phyloP scores from a whole-genome alignment of 2,888 invertebrate genomes.

The Drosophila paramelanica region DNA sequence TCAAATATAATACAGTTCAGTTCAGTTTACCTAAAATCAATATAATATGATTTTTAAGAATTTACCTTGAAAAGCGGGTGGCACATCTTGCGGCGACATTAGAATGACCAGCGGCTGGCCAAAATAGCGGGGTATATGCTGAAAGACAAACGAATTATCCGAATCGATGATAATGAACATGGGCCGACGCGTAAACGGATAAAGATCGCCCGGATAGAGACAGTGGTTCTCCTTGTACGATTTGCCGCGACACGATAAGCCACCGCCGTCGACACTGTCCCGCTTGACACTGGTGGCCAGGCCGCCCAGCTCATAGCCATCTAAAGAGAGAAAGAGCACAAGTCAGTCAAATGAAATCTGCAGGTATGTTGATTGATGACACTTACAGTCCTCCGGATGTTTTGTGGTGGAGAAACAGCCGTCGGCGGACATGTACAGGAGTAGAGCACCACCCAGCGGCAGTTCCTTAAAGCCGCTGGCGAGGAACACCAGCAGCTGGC shows the following conservation, averaged over 20 bases:
- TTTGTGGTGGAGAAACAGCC: constrained; percentile 93
- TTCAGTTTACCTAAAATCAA: too few relatives aligned
- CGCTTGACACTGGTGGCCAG: constrained; percentile 94
- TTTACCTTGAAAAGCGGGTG: constrained; percentile 92
- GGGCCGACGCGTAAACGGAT: constrained; percentile 96
- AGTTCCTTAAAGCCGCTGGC: constrained; percentile 97
- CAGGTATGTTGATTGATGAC: too few relatives aligned
- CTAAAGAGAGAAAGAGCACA: constrained; percentile 84
- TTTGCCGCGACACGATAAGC: constrained; percentile 84
- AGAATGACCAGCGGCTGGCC: constrained; percentile 96
- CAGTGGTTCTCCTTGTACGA: constrained; percentile 90
- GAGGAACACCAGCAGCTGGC: constrained; percentile 96
- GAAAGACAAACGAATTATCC: constrained; percentile 96
- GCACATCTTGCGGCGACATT: constrained; percentile 96
- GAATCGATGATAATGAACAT: constrained; percentile 97
- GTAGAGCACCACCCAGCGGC: constrained; percentile 94
- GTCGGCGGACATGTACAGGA: constrained; percentile 97
- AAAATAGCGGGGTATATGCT: constrained; percentile 95
- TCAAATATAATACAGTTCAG: too few relatives aligned
- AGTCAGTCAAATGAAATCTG: neutral
- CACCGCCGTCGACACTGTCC: constrained; percentile 87
- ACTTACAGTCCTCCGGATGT: constrained; percentile 94
- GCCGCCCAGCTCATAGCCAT: constrained; percentile 96
- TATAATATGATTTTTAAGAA: neutral
- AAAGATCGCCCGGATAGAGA: constrained; percentile 96